These are phyloP conservation scores for Moxostoma hubbsi DNA, from an alignment of 2,797 vertebrate genomes.

Conservation along the genomic window DNA sequence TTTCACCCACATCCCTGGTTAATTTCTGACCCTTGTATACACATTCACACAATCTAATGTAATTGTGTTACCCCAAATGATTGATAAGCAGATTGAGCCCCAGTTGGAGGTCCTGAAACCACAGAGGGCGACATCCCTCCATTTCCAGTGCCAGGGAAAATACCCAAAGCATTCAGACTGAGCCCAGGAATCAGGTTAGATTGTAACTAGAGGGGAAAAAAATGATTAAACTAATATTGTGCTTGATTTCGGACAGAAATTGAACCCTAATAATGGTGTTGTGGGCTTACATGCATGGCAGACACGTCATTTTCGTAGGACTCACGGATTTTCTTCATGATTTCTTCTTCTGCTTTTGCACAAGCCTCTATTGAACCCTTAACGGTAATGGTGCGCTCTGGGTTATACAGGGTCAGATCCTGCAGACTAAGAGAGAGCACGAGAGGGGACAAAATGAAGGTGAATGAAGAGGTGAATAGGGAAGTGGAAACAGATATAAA, in stretches of 20 bases:
- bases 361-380: constrained; percentile 91
- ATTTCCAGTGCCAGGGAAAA: constrained; percentile 91
- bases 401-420: constrained; percentile 96
- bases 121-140: constrained; percentile 91
- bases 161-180: constrained; percentile 95
- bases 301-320: constrained; percentile 97
- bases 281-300: constrained; percentile 89
- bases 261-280: too few relatives aligned
- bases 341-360: constrained; percentile 91
- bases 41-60: constrained; percentile 48
- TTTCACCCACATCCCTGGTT: too few relatives aligned
- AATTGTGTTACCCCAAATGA: constrained; percentile 87
- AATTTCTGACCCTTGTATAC: background rate
- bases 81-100: constrained; percentile 86
- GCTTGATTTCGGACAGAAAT: too few relatives aligned
- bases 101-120: constrained; percentile 85
- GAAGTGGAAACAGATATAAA: too few relatives aligned
- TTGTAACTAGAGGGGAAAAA: constrained; percentile 84
- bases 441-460: background rate
- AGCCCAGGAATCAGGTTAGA: constrained; percentile 98
- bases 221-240: too few relatives aligned
- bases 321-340: constrained; percentile 98
- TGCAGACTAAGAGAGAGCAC: constrained; percentile 81
- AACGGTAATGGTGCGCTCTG: constrained; percentile 95
- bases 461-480: background rate